Base-by-base conservation (phyloP, 2,888 invertebrate genomes). In the Spodoptera littoralis region DNA sequence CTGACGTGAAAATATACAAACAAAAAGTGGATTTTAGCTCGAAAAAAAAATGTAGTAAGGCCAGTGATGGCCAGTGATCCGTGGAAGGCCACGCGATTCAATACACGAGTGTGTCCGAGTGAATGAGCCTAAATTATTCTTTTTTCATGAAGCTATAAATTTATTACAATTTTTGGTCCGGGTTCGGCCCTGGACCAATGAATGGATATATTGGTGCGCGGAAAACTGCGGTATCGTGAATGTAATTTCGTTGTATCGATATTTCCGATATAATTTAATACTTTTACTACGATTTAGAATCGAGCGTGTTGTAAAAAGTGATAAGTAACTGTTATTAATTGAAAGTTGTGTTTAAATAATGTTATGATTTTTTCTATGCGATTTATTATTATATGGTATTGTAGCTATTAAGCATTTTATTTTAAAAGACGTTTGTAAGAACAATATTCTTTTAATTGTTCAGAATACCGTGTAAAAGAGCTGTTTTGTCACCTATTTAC, bases 81-180 rank as follows among this genome's bases (percentile, higher is more conserved):
- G 65, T 63, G 41, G 36, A 22, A 11, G n/a, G 47, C 65, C 66
- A 11, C 64, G 60, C 45, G 56, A 60, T 73, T 70, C 62, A 73
- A 72, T 68, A 76, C 50, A 56, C 51, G 58, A 45, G n/a, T 51
- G 51, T 44, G 52, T 61, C 54, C 70, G 60, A 63, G 47, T 51
- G 68, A 77, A 58, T 65, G 52, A 44, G 44, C 36, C 41, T 60
- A 63, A 61, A 65, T 75, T 69, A 53, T 63, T 59, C 24, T 46
- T 70, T 66, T 74, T 75, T 50, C 47, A 61, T 62, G 53, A 64
- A 56, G 52, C 60, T 58, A 70, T 70, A 70, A 66, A 66, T 63
- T 60, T 64, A 52, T 54, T 43, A 59, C 41, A 56, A 69, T 56
- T 67, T 60, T 56, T n/a, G 44, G 30, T 53, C n/a, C 50, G 45